These are phyloP conservation scores for Urechis unicinctus DNA, from an alignment of 2,888 invertebrate species.

Conservation along the genomic window DNA sequence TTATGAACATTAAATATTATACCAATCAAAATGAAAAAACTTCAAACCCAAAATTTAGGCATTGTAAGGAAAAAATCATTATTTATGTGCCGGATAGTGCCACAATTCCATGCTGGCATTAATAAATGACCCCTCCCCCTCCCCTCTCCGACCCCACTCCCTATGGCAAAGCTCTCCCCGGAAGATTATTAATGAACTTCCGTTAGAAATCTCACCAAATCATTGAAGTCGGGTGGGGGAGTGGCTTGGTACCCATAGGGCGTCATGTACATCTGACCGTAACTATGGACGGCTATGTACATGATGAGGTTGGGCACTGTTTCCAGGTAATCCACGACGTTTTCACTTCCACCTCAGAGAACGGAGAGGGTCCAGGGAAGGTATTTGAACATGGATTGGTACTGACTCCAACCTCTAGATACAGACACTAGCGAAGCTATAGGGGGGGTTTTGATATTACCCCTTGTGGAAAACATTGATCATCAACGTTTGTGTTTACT, in stretches of 20 bases:
- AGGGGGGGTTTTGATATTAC: too few species aligned
- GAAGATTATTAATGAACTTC: background rate
- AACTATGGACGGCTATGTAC: slow-evolving; percentile 19
- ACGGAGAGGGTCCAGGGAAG: slow-evolving; percentile 17
- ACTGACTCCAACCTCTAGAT: background rate
- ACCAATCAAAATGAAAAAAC: too few species aligned
- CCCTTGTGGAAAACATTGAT: too few species aligned
- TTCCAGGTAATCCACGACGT: slow-evolving; percentile 11
- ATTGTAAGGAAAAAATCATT: too few species aligned
- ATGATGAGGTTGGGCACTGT: slow-evolving; percentile 2
- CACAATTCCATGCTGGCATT: background rate
- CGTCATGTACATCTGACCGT: slow-evolving; percentile 21
- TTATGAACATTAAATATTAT: too few species aligned
- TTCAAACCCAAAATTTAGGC: too few species aligned
- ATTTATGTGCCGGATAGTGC: too few species aligned
- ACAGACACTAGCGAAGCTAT: too few species aligned
- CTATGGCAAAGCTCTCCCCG: background rate
- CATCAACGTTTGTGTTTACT: too few species aligned
- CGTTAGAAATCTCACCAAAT: background rate
- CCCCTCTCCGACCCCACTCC: background rate
- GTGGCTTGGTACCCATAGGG: slow-evolving; percentile 16
- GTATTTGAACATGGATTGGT: slow-evolving; percentile 8
- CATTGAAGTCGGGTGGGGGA: background rate
- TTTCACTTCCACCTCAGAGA: slow-evolving; percentile 18
- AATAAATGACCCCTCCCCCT: background rate